A percentile compares a stretch with the other conserved stretches of the same genome.
phyloP scores from a whole-genome alignment of 1,140 invertebrate species.

The Oscheius sp. region DNA sequence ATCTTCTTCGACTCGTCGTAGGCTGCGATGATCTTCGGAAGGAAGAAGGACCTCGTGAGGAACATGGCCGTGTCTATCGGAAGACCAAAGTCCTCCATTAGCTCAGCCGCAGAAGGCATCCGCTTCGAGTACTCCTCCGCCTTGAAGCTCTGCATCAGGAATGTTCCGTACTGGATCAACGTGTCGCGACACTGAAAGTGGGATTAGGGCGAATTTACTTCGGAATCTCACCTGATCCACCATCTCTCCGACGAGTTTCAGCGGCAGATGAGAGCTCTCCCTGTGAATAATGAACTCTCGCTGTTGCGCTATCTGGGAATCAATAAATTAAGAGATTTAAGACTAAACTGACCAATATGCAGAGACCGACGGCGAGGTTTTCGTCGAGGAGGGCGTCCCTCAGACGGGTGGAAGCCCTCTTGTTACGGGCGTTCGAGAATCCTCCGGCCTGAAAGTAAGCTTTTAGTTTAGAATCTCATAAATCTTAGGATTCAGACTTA shows the following conservation, averaged over 20 bases:
- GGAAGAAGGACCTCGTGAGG: constrained; percentile 83
- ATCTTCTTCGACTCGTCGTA: constrained; percentile 10
- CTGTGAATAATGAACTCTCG: constrained; percentile 85
- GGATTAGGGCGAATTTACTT: constrained; percentile 5
- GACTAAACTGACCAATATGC: constrained; percentile 61
- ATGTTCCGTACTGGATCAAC: constrained; percentile 93
- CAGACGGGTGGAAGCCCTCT: constrained; percentile 88
- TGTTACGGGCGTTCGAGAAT: constrained; percentile 94
- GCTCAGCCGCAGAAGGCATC: constrained; percentile 80
- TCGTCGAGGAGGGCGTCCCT: constrained; percentile 90
- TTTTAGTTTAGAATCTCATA: constrained; percentile 1
- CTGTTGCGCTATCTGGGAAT: constrained; percentile 83
- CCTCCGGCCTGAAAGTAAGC: constrained; percentile 75
- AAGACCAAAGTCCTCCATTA: constrained; percentile 88
- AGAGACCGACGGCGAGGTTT: constrained; percentile 85
- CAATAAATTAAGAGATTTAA: constrained; percentile 65
- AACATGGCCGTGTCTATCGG: constrained; percentile 94
- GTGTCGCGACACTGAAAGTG: constrained; percentile 87
- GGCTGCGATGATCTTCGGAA: constrained; percentile 6
- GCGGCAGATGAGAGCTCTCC: constrained; percentile 80
- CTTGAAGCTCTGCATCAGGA: constrained; percentile 84
- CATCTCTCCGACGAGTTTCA: constrained; percentile 73
- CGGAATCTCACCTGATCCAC: constrained; percentile 65
- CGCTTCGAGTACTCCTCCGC: constrained; percentile 88
- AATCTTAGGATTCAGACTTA: constrained; percentile 10